Evolutionary conservation across 2,113 vertebrate genomes (phyloP), one percentile per base, ranked within the genome.

Genomic region (Anhinga anhinga): DNA sequence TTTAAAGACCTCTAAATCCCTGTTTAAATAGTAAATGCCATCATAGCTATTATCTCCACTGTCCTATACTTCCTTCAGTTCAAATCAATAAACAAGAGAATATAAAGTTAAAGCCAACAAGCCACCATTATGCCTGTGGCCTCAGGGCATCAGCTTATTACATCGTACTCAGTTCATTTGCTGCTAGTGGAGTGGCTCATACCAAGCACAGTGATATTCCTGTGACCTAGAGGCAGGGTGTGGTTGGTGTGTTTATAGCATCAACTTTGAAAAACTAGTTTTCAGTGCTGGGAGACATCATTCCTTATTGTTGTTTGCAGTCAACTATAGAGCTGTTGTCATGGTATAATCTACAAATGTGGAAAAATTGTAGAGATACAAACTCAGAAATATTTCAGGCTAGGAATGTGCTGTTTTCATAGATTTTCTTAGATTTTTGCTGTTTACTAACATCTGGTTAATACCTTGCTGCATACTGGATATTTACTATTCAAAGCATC

Each of bases 1-100:
- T 84, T 96, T 91, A 85, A 94, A 90, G 62, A 84, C 27, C 19
- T 93, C 2, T 49, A 73, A 82, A 93, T 86, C 42, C 18, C 29
- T 53, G 9, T 71, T 83, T 59, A 89, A 84, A 69, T 69, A 92
- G 40, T 47, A 84, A 86, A 90, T 70, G 22, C 23, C n/a, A 91
- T 14, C 72, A 29, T 9, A 78, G n/a, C 55, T 69, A 34, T 94
- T 65, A 58, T 55, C n/a, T 78, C 34, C 0, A 9, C 34, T 71
- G 17, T 44, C 80, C 79, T 86, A 17, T 74, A 29, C 21, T 87
- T 96, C 47, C 81, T 79, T 85, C 62, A 87, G 81, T 93, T 69
- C 44, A 83, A 97, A 92, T 93, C 65, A 94, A 79, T 84, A 59
- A 82, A 71, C 67, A 83, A 79, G 63, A 36, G 62, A 89, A 74